Evolutionary conservation across 2,888 invertebrate species (phyloP).

Genomic region (Drosophila kambysellisi): DNA sequence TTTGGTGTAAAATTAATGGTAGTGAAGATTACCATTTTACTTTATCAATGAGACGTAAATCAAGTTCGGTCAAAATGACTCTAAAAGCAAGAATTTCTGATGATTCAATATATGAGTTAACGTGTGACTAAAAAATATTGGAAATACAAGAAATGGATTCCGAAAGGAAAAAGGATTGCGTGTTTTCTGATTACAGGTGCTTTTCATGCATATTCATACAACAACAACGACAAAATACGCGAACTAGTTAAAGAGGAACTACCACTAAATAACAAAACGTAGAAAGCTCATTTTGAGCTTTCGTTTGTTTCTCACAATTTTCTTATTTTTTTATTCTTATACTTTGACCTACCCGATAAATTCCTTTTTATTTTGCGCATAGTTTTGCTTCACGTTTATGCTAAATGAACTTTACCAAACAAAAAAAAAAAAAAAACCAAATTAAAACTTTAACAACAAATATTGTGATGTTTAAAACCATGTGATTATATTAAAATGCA

Average conservation of each 20-base stretch:
- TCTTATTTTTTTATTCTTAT: conserved; percentile 16
- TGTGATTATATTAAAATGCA: conserved; percentile 58
- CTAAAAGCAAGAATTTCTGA: not conserved
- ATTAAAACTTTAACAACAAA: conserved; percentile 43
- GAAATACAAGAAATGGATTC: not conserved
- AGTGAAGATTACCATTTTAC: not conserved
- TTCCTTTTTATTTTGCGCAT: conserved; percentile 50
- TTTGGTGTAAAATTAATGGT: not conserved
- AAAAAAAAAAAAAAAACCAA: conserved; percentile 26
- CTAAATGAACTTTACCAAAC: conserved; percentile 42
- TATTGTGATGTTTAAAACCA: conserved; percentile 60
- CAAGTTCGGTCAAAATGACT: not conserved
- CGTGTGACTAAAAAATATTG: not conserved
- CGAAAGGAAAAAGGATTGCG: not conserved
- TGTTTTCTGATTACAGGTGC: conserved; percentile 49
- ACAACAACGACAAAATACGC: conserved; percentile 2
- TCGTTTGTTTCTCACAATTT: conserved; percentile 12
- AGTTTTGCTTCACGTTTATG: conserved; percentile 66
- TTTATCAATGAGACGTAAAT: not conserved
- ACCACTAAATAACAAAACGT: not conserved
- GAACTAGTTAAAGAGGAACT: conserved; percentile 12
- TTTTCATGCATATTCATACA: conserved; percentile 69
- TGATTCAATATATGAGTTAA: not conserved
- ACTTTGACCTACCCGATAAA: conserved; percentile 27
- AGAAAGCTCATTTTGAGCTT: conserved; percentile 26